A percentile compares a stretch with the other conserved stretches of the same genome.
Conservation (phyloP, 2,113 vertebrate species). For the Gymnogyps californianus region DNA sequence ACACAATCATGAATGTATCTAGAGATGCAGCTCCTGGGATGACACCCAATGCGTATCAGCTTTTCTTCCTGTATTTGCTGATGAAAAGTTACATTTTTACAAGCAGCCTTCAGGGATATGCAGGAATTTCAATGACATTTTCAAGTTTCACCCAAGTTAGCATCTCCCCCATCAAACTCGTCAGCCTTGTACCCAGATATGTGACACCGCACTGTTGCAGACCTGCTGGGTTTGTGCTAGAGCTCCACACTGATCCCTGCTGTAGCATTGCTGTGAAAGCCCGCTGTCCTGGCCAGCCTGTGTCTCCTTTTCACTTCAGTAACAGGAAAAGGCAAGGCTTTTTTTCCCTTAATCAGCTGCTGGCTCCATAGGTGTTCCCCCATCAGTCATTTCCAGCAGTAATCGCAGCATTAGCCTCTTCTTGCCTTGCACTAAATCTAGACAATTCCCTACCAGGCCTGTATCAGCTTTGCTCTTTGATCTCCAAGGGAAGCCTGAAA, state of each 20-base stretch:
- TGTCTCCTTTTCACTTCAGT: background rate
- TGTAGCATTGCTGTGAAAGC: background rate
- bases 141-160: background rate
- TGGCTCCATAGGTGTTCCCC: background rate
- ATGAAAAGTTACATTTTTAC: background rate
- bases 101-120: background rate
- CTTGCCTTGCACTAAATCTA: background rate
- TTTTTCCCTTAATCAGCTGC: background rate
- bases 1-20: fast-evolving
- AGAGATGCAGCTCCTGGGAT: background rate
- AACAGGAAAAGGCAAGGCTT: background rate
- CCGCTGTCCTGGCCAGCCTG: background rate
- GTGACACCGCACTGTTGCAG: background rate
- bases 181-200: background rate
- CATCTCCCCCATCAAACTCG: background rate
- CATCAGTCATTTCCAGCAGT: background rate
- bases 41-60: background rate
- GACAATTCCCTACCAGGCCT: background rate
- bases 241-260: background rate
- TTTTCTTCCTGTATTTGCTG: background rate
- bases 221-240: background rate
- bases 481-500: background rate
- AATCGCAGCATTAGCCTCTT: background rate
- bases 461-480: background rate
- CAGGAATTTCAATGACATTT: background rate